Evolutionary conservation across 2,888 invertebrate species (phyloP).

Genomic region (Balanococcus diminutus): DNA sequence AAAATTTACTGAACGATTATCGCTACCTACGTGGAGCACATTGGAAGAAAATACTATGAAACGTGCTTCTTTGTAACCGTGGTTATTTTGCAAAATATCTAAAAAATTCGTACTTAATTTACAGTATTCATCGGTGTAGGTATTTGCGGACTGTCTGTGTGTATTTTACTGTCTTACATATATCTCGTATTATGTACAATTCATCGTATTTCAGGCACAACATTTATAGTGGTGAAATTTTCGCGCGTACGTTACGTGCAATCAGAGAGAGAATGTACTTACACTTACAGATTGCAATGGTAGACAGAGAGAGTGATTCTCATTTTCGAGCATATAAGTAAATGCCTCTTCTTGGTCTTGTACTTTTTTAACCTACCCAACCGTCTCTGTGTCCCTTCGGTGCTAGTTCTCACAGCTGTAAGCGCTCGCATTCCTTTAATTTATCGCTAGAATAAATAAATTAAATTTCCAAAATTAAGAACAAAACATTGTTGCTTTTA

Average conservation of each 20-base stretch:
- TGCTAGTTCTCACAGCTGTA: not conserved
- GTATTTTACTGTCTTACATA: not conserved
- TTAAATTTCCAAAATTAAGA: slow-evolving; percentile 32
- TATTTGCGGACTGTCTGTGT: not conserved
- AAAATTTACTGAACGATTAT: not conserved
- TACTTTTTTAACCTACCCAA: not conserved
- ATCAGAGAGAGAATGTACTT: not conserved
- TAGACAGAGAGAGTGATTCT: too few relatives aligned
- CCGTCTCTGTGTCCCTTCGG: not conserved
- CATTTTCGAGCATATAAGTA: not conserved
- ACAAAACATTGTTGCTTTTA: slow-evolving; percentile 26
- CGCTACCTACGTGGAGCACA: not conserved
- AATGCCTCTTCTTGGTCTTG: slow-evolving; percentile 23
- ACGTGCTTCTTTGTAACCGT: slow-evolving; percentile 34
- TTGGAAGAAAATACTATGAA: not conserved
- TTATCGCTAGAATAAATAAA: slow-evolving; percentile 37
- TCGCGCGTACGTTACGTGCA: slow-evolving; percentile 22
- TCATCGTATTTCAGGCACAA: slow-evolving; percentile 7
- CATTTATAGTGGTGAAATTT: slow-evolving; percentile 12
- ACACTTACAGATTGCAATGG: too few relatives aligned
- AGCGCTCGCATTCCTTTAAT: slow-evolving; percentile 3
- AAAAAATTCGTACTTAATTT: slow-evolving; percentile 26
- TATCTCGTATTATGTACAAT: not conserved
- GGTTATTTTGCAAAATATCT: slow-evolving; percentile 27
- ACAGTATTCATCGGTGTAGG: slow-evolving; percentile 29